These are phyloP conservation scores for Poecilus cupreus DNA, from an alignment of 2,888 invertebrate genomes.

Conservation along the genomic window DNA sequence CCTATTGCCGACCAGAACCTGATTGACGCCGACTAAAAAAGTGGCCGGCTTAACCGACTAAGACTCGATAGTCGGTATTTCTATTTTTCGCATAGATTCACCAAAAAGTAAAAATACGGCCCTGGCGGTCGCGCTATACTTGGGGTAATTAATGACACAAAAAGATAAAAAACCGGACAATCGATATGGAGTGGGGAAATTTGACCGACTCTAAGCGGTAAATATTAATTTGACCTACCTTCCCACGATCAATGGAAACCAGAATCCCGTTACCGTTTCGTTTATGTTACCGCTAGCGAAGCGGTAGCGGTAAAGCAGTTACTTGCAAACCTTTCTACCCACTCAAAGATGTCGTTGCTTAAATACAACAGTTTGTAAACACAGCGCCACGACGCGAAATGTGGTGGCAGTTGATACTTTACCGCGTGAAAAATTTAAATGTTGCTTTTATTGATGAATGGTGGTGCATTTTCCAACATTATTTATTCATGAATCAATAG, in stretches of 20 bases:
- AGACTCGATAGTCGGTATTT: too few species aligned
- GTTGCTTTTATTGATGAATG: not conserved
- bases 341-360: conserved; percentile 35
- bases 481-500: too few species aligned
- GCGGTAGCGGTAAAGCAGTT: not conserved
- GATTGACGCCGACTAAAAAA: too few species aligned
- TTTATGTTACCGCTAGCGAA: conserved; percentile 19
- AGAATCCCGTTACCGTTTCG: not conserved
- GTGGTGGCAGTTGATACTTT: not conserved
- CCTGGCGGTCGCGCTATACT: not conserved
- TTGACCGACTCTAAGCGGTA: conserved; percentile 23
- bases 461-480: not conserved
- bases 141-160: conserved; percentile 26
- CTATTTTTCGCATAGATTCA: too few species aligned
- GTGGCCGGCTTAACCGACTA: too few species aligned
- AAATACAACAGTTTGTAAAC: not conserved
- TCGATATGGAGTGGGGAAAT: conserved; percentile 22
- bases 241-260: conserved; percentile 32
- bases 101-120: not conserved
- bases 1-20: too few species aligned
- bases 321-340: not conserved
- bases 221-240: conserved; percentile 52
- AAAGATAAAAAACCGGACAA: conserved; percentile 36
- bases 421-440: not conserved
- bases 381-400: not conserved